These are phyloP conservation scores for Pteromalus puparum DNA, from an alignment of 1,140 invertebrate genomes.

Conservation along the genomic window DNA sequence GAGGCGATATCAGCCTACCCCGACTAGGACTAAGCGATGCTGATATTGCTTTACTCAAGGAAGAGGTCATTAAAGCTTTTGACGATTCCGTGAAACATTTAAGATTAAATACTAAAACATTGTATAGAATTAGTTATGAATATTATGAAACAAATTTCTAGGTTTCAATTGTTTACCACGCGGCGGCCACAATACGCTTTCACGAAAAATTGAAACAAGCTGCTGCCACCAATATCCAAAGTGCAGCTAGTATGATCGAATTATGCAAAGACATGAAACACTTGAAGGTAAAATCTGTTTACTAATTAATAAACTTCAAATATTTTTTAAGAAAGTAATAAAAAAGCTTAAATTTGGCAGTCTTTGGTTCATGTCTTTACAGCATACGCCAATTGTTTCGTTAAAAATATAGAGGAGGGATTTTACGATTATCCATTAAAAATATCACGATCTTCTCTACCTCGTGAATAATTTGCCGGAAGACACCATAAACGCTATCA, in stretches of 20 bases:
- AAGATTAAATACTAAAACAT: too few relatives aligned
- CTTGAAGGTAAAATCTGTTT: neutral
- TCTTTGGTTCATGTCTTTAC: neutral
- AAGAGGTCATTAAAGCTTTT: neutral
- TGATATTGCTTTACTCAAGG: neutral
- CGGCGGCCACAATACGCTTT: neutral
- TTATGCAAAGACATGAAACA: neutral
- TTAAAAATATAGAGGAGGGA: neutral
- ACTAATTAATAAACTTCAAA: neutral
- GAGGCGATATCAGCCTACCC: neutral
- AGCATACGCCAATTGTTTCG: neutral
- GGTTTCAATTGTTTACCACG: neutral
- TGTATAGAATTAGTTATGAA: neutral
- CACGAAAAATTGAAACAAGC: neutral
- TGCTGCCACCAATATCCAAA: neutral
- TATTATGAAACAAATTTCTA: neutral
- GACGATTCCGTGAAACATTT: too few relatives aligned
- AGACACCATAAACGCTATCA: too few relatives aligned
- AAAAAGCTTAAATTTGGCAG: neutral
- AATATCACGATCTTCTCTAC: neutral
- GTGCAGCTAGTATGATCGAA: neutral
- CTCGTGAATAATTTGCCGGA: neutral
- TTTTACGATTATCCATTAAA: neutral
- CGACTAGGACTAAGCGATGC: neutral
- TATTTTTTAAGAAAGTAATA: neutral